Percentiles rank a stretch among this genome's conserved stretches.
Evolutionary conservation across 2,797 vertebrate species (phyloP).

Genomic region (Echeneis naucrates): DNA sequence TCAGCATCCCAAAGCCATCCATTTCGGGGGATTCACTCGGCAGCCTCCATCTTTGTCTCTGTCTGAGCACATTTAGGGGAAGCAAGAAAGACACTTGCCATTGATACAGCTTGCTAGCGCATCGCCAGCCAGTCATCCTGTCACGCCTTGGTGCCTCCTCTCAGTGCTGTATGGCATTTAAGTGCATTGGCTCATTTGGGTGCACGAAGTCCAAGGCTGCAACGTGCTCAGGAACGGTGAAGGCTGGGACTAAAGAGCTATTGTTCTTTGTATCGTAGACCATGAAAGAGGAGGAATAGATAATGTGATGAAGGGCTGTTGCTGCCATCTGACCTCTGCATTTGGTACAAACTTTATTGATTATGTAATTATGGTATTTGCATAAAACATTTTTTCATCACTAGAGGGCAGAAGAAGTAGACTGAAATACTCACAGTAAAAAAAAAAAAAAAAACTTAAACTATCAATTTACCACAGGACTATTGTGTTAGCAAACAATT

Average conservation of each 20-base stretch:
- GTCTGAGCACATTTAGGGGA: conserved; percentile 64
- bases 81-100: conserved; percentile 60
- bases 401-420: background rate
- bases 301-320: background rate
- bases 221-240: conserved; percentile 12
- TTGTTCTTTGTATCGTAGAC: background rate
- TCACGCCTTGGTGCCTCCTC: conserved; percentile 54
- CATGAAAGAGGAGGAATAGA: background rate
- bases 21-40: conserved; percentile 64
- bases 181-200: conserved; percentile 29
- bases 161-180: conserved; percentile 51
- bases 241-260: conserved; percentile 10
- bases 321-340: too few species aligned
- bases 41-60: conserved; percentile 68
- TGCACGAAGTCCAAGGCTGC: conserved; percentile 40
- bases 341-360: background rate
- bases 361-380: conserved; percentile 11
- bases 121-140: conserved; percentile 52
- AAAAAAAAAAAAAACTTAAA: background rate
- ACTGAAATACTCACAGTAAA: background rate
- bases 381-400: conserved; percentile 1
- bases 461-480: conserved; percentile 27
- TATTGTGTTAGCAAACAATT: conserved; percentile 45
- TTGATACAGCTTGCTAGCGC: conserved; percentile 50
- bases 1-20: conserved; percentile 57